Evolutionary conservation across 2,113 vertebrate species (phyloP).

Genomic region (Pipa parva): DNA sequence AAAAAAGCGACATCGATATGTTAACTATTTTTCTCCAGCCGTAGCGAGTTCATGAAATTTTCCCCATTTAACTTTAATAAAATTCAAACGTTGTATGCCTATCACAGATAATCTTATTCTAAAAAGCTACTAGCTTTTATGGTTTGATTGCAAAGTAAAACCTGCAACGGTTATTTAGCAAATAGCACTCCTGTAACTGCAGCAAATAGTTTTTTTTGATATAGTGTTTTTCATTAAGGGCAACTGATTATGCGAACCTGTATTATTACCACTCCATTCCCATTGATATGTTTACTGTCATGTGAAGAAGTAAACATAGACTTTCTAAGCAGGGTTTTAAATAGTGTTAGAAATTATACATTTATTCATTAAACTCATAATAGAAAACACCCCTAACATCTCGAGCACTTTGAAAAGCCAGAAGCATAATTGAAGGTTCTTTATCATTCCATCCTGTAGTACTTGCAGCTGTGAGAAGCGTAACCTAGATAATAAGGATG

Average conservation of each 20-base stretch:
- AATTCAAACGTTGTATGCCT: not conserved
- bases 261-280: constrained; percentile 19
- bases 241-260: constrained; percentile 38
- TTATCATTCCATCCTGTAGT: constrained; percentile 45
- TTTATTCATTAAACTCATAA: constrained; percentile 43
- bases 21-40: too few relatives aligned
- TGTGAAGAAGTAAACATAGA: constrained; percentile 18
- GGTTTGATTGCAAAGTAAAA: not conserved
- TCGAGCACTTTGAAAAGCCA: constrained; percentile 37
- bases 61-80: too few relatives aligned
- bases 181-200: constrained; percentile 38
- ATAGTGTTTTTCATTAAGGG: constrained; percentile 32
- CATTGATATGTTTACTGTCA: constrained; percentile 41
- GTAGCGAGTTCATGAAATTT: too few relatives aligned
- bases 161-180: constrained; percentile 44
- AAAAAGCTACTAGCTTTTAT: not conserved
- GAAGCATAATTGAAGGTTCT: constrained; percentile 48
- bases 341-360: constrained; percentile 7
- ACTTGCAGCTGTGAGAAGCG: constrained; percentile 50
- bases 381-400: constrained; percentile 42
- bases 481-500: constrained; percentile 56
- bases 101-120: not conserved
- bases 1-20: too few relatives aligned
- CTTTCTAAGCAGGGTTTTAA: constrained; percentile 31
- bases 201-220: constrained; percentile 37